phyloP scores from a whole-genome alignment of 2,797 vertebrate species.

The Clamator glandarius region DNA sequence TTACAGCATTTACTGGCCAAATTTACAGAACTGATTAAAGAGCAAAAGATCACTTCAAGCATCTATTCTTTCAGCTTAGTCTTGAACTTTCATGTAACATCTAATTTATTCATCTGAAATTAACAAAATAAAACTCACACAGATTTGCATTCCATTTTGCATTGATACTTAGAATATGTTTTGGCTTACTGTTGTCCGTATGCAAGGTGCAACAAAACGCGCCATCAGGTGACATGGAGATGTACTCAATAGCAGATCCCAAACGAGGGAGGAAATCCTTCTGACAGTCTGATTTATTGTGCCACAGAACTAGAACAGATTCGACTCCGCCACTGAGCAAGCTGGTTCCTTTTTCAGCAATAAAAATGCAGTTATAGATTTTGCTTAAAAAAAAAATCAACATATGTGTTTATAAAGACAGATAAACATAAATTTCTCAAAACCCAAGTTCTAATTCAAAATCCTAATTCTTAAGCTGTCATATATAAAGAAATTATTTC shows the following conservation, averaged over 20 bases:
- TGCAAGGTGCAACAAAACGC: constrained; percentile 88
- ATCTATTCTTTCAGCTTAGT: neutral
- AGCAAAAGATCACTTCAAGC: neutral
- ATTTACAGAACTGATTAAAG: neutral
- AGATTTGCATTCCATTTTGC: neutral
- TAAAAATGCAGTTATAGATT: neutral
- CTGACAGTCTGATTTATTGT: constrained; percentile 78
- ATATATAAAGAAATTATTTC: neutral
- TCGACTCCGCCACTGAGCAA: constrained; percentile 92
- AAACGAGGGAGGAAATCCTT: constrained; percentile 92
- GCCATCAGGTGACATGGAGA: constrained; percentile 87
- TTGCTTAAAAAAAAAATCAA: neutral
- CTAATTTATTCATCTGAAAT: neutral
- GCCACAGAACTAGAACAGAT: constrained; percentile 94
- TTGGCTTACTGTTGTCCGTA: constrained; percentile 92
- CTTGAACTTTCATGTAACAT: neutral
- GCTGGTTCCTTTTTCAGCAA: constrained; percentile 81
- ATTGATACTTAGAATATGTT: neutral
- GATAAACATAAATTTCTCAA: neutral
- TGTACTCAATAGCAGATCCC: constrained; percentile 87
- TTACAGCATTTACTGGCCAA: neutral
- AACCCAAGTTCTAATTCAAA: neutral
- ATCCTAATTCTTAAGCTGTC: neutral
- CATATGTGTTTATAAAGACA: neutral
- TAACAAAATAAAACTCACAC: neutral